Evolutionary conservation across 92 coral and sea anemone species (phyloP), one percentile per base, ranked within the genome.

Genomic region (Bergia sp.): DNA sequence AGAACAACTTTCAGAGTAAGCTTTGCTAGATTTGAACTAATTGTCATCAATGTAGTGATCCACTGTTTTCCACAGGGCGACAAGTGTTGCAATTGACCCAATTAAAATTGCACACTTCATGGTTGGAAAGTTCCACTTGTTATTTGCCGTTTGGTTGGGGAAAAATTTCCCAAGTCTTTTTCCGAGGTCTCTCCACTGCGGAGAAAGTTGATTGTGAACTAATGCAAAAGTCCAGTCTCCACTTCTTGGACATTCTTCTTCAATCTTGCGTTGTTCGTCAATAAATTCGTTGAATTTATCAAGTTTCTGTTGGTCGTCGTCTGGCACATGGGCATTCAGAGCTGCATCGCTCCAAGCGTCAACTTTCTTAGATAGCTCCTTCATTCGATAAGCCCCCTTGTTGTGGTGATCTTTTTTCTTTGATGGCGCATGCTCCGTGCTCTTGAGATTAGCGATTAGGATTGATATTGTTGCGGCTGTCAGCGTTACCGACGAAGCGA

Each of bases 141-240:
- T 21, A 53, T 12, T 53, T 18, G 77, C 37, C 0, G 77, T 5
- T 42, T 73, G 15, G 45, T 38, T 21, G 55, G 86, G 86, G 50
- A 21, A n/a, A 43, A 37, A 66, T 47, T 82, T 82, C 36, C 44
- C 77, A 18, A 82, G 77, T n/a, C 42, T 4, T 4, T 16, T 6
- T 9, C 65, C 86, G 10, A n/a, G 11, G 0, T 21, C 21, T 39
- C 21, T 82, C 86, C 86, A 82, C 16, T 42, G 16, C 12, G 86
- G 64, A 3, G 86, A 82, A 20, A 82, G 57, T 41, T 82, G 40
- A 4, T 42, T 39, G 41, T 82, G 86, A 65, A 67, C 86, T 45
- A 10, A 58, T 45, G 57, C 21, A 66, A 65, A 82, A 5, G 86
- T 82, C 86, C 86, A 82, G 13, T 40, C 5, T 16, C 66, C 86